Conservation (phyloP, 2,888 invertebrate genomes). For the Clanis bilineata region DNA sequence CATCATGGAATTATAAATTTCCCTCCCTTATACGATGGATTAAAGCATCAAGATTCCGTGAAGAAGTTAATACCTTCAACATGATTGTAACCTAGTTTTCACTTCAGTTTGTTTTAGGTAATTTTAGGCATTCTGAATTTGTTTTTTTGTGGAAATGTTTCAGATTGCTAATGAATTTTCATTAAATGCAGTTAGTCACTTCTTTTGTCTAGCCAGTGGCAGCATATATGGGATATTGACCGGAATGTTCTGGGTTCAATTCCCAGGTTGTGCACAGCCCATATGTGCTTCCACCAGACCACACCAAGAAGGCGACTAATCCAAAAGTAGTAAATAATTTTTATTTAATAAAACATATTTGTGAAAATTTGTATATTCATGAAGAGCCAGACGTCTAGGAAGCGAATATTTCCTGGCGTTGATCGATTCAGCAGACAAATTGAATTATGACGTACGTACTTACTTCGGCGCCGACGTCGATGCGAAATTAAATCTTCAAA, state of each 20-base stretch:
- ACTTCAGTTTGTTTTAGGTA: not conserved
- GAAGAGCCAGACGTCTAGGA: slow-evolving; percentile 33
- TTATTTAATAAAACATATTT: not conserved
- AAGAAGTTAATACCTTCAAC: not conserved
- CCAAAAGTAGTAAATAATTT: too few relatives aligned
- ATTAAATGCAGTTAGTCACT: too few relatives aligned
- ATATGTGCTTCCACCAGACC: too few relatives aligned
- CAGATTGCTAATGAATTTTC: too few relatives aligned
- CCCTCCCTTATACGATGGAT: not conserved
- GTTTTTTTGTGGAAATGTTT: not conserved
- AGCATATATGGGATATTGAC: too few relatives aligned
- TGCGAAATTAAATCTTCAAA: slow-evolving; percentile 56
- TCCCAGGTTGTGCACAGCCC: too few relatives aligned
- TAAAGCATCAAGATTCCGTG: not conserved
- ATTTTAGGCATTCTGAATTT: not conserved
- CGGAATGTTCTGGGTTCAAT: too few relatives aligned
- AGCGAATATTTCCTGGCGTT: slow-evolving; percentile 50
- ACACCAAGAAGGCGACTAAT: too few relatives aligned
- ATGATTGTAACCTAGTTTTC: not conserved
- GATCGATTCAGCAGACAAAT: slow-evolving; percentile 65
- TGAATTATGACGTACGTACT: slow-evolving; percentile 50
- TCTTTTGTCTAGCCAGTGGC: too few relatives aligned
- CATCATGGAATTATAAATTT: slow-evolving; percentile 14
- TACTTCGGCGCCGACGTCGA: slow-evolving; percentile 33
- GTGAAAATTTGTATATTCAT: not conserved